Evolutionary conservation across 2,888 invertebrate genomes (phyloP).

Genomic region (Crepidodera aurea): DNA sequence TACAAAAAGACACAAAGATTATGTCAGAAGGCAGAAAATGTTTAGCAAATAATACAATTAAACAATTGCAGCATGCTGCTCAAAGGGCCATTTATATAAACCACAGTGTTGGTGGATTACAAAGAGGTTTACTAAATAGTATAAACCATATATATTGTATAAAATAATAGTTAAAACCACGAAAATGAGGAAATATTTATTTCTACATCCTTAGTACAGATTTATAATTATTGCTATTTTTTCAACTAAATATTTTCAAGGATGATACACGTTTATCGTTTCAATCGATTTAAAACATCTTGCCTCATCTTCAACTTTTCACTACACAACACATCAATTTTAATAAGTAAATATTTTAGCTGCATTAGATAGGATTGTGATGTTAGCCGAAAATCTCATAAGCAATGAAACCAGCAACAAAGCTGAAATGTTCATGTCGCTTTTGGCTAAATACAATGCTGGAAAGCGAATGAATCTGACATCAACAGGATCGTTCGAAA

Average conservation of each 20-base stretch:
- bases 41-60: background rate
- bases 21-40: background rate
- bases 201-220: background rate
- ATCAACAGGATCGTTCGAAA: conserved; percentile 14
- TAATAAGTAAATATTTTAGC: background rate
- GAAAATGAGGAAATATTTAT: background rate
- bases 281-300: background rate
- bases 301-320: background rate
- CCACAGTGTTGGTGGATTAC: background rate
- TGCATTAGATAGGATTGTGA: background rate
- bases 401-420: background rate
- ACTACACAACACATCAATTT: background rate
- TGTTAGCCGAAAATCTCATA: background rate
- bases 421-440: conserved; percentile 18
- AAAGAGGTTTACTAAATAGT: background rate
- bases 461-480: conserved; percentile 10
- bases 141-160: background rate
- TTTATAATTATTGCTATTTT: background rate
- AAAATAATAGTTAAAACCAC: background rate
- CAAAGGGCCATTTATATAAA: background rate
- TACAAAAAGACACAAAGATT: conserved; percentile 14
- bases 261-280: background rate
- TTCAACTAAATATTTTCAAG: background rate
- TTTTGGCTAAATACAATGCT: conserved; percentile 8
- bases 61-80: background rate